Base-by-base conservation (phyloP, 1,140 invertebrate species). In the Anthonomus grandis region DNA sequence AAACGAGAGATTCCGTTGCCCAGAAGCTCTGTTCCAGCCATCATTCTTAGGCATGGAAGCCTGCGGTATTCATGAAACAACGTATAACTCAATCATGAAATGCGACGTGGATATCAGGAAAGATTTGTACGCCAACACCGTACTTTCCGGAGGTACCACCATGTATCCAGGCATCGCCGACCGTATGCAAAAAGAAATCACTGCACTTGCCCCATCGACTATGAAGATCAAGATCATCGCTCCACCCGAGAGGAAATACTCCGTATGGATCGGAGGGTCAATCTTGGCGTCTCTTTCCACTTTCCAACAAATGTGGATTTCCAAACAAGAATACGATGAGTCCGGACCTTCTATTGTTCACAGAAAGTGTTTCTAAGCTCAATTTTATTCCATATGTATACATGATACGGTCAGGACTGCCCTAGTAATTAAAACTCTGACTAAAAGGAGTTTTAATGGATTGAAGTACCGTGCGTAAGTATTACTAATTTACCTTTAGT, bases 201-300 rank as follows among this genome's bases (percentile, higher is more conserved):
- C 85, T 47, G 80, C 85, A 23, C 76, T 91, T 18, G 86, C 89
- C 23, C 88, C 88, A 52, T 81, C 79, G 27, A 89, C 86, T 49
- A 90, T 90, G 83, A 94, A 94, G 79, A 92, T 94, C 82, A 94
- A 94, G 83, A 93, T 94, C 82, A 93, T 93, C 75, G 91, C 91
- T 75, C 91, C 88, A 63, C 90, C 91, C 57, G 91, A 93, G 75
- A 86, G 91, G 76, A 93, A 93, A 74, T 93, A 93, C 81, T 93
- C 90, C 77, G 89, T 92, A 74, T 92, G 89, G 89, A 91, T 91
- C 82, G 86, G 87, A 73, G 89, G 89, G 63, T 90, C 88, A 76
- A 91, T 91, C 79, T 75, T 91, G 64, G 89, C 89, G 59, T 91
- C 89, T 39, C 78, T 89, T 56, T 87, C 86, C 70, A 89, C 87